Base-by-base conservation (phyloP, 2,888 invertebrate species). In the Parapristionchus giblindavisi region DNA sequence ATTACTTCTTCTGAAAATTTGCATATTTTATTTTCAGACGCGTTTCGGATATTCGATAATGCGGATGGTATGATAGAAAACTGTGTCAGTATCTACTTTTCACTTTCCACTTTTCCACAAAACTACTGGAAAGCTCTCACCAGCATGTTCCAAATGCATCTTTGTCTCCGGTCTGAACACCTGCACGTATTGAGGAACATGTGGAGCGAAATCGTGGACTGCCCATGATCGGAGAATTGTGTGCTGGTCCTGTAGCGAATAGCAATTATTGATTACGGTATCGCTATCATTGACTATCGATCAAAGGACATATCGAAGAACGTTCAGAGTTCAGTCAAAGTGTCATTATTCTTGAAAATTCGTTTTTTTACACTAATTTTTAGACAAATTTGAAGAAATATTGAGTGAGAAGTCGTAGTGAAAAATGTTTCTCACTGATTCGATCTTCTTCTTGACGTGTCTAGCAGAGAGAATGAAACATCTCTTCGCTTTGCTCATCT, bases 151-250 rank as follows among this genome's bases (percentile, higher is more conserved):
- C 63, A 98, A 97, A 90, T 98, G 98, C 84, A 98, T 92, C 89
- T 98, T 98, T 89, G 97, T 97, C 90, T 98, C 97, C 73, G 97
- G 96, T 87, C 96, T 92, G 91, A 97, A 98, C 87, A 98, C 96
- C 90, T 97, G 97, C 81, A 98, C 96, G 89, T 97, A 98, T 90
- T 97, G 97, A 34, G 96, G 94, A 79, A 96, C 96, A 87, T 92
- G 93, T 32, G 97, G 97, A 0, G 96, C 96, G 89, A 95, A 98
- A 90, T 98, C 98, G 89, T 97, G 96, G 72, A 98, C 96, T 60
- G 97, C 97, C 97, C 97, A 98, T 14, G 97, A 96, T 83, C 95
- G 89, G 76, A 93, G 89, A 79, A 93, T 92, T 6, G 93, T 93
- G 88, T 93, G 93, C 87, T 93, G 92, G 87, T 93, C 93, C 92